These are phyloP conservation scores for Lomographa bimaculata DNA, from an alignment of 2,888 invertebrate species.

Conservation along the genomic window DNA sequence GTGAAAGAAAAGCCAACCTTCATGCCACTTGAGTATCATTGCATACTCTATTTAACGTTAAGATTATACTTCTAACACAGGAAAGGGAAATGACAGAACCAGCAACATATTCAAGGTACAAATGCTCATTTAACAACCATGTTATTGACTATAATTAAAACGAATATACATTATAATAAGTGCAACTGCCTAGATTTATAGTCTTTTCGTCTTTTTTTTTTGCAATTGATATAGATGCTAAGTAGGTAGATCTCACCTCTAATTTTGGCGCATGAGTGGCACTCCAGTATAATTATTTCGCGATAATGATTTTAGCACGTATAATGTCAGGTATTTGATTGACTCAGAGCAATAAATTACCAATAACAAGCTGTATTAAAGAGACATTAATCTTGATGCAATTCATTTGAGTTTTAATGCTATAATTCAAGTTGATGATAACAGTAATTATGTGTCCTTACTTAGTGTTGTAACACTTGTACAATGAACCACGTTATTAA, in stretches of 20 bases:
- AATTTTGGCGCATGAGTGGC: conserved; percentile 7
- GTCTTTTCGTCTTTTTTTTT: conserved; percentile 1
- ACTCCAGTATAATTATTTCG: conserved; percentile 9
- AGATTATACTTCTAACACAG: conserved; percentile 54
- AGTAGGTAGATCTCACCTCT: conserved; percentile 13
- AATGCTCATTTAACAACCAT: conserved; percentile 36
- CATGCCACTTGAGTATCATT: conserved; percentile 43
- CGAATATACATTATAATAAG: conserved; percentile 12
- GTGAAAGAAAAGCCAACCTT: conserved; percentile 50
- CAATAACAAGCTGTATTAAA: conserved; percentile 18
- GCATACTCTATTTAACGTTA: conserved; percentile 47
- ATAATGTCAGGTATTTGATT: conserved; percentile 14
- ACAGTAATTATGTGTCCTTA: too few species aligned
- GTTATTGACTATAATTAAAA: conserved; percentile 36
- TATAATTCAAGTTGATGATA: too few species aligned
- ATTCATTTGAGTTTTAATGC: conserved; percentile 7
- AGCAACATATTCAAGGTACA: conserved; percentile 59
- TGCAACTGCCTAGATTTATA: conserved; percentile 11
- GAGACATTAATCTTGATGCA: conserved; percentile 14
- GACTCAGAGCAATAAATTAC: conserved; percentile 14
- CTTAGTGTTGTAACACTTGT: too few species aligned
- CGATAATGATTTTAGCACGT: conserved; percentile 13
- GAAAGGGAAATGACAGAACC: conserved; percentile 70
- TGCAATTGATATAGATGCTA: conserved; percentile 3
- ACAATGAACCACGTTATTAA: too few species aligned